These are phyloP conservation scores for Protophormia terraenovae DNA, from an alignment of 2,888 invertebrate species.

Conservation along the genomic window DNA sequence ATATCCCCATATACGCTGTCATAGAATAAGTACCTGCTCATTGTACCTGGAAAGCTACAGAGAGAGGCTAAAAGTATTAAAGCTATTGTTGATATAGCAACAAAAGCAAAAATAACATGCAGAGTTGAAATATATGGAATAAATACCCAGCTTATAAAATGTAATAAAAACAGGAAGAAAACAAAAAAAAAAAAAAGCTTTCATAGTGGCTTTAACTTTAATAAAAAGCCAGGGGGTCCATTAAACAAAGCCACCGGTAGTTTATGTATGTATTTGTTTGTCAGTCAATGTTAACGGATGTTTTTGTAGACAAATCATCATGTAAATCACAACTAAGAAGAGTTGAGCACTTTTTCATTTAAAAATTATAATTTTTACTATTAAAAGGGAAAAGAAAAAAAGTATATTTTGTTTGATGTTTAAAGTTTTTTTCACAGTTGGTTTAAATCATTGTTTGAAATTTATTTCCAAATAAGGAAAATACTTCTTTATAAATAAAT, in stretches of 20 bases:
- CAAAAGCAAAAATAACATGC: neutral
- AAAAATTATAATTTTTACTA: neutral
- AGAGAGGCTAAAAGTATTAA: neutral
- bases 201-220: neutral
- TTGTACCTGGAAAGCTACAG: neutral
- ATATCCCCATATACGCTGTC: neutral
- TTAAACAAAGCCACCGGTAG: neutral
- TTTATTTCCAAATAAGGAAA: too few species aligned
- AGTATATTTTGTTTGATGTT: conserved; percentile 29
- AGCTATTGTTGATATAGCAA: neutral
- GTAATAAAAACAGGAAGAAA: neutral
- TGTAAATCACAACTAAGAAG: neutral
- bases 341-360: neutral
- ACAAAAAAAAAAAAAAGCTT: too few species aligned
- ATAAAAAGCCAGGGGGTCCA: conserved; percentile 11
- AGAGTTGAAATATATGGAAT: neutral
- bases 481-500: too few species aligned
- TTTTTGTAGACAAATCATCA: conserved; percentile 21
- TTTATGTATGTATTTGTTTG: neutral
- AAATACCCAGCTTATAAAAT: conserved; percentile 15
- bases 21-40: neutral
- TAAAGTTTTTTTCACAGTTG: conserved; percentile 12
- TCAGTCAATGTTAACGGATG: conserved; percentile 11
- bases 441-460: too few species aligned
- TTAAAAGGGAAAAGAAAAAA: neutral